These are phyloP conservation scores for Pseudochromis fuscus DNA, from an alignment of 2,797 vertebrate species.

Conservation along the genomic window DNA sequence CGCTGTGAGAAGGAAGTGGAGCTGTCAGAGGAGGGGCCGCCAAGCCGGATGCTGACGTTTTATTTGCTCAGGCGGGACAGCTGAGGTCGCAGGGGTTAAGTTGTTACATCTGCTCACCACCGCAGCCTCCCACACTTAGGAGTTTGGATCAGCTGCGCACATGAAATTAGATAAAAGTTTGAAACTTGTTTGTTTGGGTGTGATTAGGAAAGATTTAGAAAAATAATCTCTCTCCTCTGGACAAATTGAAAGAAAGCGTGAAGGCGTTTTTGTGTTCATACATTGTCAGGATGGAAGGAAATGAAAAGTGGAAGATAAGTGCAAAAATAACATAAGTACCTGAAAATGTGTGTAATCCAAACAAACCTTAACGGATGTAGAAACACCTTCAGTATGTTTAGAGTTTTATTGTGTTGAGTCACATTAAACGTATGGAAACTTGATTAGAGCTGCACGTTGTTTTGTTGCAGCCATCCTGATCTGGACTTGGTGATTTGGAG, in stretches of 20 bases:
- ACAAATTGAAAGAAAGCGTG: conserved; percentile 11
- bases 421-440: background rate
- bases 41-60: conserved; percentile 86
- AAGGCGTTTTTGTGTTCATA: background rate
- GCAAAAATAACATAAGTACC: too few relatives aligned
- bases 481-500: conserved; percentile 19
- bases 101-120: conserved; percentile 82
- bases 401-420: background rate
- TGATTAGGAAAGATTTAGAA: conserved; percentile 25
- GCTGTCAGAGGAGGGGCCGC: conserved; percentile 74
- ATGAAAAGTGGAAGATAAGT: too few relatives aligned
- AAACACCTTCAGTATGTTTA: background rate
- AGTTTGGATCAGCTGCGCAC: conserved; percentile 37
- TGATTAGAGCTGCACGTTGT: background rate
- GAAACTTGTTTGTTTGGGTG: conserved; percentile 32
- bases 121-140: conserved; percentile 70
- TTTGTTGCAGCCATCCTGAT: background rate
- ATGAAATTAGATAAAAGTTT: conserved; percentile 21
- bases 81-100: conserved; percentile 83
- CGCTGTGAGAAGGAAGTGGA: conserved; percentile 76
- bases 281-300: too few relatives aligned
- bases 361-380: background rate
- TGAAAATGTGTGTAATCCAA: too few relatives aligned
- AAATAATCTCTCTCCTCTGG: background rate
- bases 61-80: conserved; percentile 84